Evolutionary conservation across 92 coral and sea anemone genomes (phyloP), one percentile per base, ranked within the genome.

Genomic region (Micromussa lordhowensis): DNA sequence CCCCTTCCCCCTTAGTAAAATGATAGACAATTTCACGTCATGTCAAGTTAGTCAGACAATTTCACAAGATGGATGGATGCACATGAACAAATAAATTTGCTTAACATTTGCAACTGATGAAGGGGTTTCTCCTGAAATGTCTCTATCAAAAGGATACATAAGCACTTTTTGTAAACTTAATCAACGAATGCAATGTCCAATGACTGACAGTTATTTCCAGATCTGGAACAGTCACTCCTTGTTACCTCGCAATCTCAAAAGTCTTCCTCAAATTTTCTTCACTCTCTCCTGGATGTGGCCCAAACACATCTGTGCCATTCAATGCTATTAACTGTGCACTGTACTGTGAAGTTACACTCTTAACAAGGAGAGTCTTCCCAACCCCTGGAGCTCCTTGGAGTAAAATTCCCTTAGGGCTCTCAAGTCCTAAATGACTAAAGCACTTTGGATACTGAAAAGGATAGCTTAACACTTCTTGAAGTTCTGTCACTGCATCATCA

Each of bases 241-340:
- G 12, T 61, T 82, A 96, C 99, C 99, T 85, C 28, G 99, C 99
- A 75, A 81, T 93, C 72, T 94, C 93, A 85, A 98, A 98, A n/a
- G 88, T 85, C 51, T 88, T 94, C 76, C 99, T 90, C 78, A 98
- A 88, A 80, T 98, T 96, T 57, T 94, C 98, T 78, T 96, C 99
- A 89, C 99, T 98, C 87, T 98, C 98, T 31, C 98, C 99, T 75
- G 96, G 86, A 92, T 96, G 98, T 55, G 98, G 96, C n/a, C 98
- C 98, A 93, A 96, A 98, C 30, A 98, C 85, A 90, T 98, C 99
- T n/a, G 98, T 92, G 32, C 99, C 98, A 87, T 94, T 96, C 40
- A 96, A 44, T 10, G 95, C 87, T 73, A 98, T 79, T 68, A 96
- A 59, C 91, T 90, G 97, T 13, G 93, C 93, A 54, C 88, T 88